Percentiles rank a stretch among this genome's conserved stretches.
phyloP scores from a whole-genome alignment of 2,113 vertebrate genomes.

The Cyanoliseus patagonus region DNA sequence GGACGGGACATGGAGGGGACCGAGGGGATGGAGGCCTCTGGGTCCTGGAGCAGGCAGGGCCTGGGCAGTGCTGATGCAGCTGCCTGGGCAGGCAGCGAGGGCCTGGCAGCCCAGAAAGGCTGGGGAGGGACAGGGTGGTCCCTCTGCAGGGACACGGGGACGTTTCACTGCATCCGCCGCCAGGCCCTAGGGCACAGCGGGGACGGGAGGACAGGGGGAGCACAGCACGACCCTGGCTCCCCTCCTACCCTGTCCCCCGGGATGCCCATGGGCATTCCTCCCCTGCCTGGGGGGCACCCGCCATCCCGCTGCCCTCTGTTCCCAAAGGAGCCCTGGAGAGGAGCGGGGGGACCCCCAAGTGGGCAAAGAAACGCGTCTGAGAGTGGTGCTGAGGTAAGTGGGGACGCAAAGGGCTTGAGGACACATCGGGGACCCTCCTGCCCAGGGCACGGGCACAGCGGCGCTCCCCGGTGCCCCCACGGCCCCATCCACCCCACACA shows the following conservation, averaged over 20 bases:
- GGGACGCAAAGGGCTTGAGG: fast-evolving
- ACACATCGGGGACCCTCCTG: fast-evolving
- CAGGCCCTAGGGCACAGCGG: neutral
- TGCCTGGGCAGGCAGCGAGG: neutral
- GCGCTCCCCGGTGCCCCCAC: neutral
- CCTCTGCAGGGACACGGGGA: neutral
- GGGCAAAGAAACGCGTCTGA: slow-evolving; percentile 51
- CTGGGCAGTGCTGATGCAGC: neutral
- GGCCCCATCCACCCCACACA: neutral
- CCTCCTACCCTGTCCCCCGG: neutral
- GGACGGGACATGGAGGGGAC: fast-evolving
- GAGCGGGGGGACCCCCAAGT: neutral
- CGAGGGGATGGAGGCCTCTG: neutral
- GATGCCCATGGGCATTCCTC: fast-evolving
- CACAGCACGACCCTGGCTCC: fast-evolving
- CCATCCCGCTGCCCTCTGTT: neutral
- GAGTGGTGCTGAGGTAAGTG: slow-evolving; percentile 75
- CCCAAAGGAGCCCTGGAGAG: slow-evolving; percentile 23
- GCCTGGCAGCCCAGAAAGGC: neutral
- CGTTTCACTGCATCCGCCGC: neutral
- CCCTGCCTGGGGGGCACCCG: neutral
- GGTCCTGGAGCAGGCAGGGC: neutral
- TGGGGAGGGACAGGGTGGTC: neutral
- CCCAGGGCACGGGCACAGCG: too few relatives aligned
- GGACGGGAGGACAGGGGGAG: fast-evolving